phyloP scores from a whole-genome alignment of 2,113 vertebrate species.

The Columba janthina region DNA sequence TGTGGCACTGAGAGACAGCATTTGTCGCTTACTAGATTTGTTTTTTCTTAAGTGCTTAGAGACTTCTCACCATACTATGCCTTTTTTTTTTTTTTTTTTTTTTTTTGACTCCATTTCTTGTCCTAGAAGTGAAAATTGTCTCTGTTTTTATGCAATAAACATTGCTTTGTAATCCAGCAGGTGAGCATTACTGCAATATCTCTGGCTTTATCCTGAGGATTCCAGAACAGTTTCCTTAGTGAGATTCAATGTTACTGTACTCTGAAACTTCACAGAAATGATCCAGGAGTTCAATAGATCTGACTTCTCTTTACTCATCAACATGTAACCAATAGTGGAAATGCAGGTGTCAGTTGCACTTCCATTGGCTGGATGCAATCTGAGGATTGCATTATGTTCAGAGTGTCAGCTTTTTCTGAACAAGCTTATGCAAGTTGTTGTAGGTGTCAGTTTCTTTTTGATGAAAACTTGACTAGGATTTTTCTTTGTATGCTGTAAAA shows the following conservation, averaged over 20 bases:
- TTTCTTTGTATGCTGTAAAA: neutral
- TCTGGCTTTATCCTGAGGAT: neutral
- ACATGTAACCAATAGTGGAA: neutral
- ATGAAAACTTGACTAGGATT: neutral
- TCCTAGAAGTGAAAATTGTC: neutral
- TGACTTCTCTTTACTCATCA: neutral
- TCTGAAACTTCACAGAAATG: neutral
- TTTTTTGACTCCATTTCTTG: neutral
- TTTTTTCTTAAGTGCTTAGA: neutral
- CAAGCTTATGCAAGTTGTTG: neutral
- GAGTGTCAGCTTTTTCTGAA: neutral
- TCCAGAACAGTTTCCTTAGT: neutral
- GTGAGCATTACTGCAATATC: neutral
- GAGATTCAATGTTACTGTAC: neutral
- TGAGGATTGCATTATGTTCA: neutral
- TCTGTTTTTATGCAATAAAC: neutral
- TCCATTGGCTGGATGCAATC: neutral
- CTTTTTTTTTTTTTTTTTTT: neutral
- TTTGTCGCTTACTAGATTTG: neutral
- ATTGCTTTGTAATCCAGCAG: neutral
- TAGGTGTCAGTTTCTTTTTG: neutral
- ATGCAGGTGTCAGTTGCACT: neutral
- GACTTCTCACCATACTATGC: neutral
- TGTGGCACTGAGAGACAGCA: neutral
- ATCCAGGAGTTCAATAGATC: neutral